Conservation (phyloP, 1,140 invertebrate species). For the Coelopa frigida region DNA sequence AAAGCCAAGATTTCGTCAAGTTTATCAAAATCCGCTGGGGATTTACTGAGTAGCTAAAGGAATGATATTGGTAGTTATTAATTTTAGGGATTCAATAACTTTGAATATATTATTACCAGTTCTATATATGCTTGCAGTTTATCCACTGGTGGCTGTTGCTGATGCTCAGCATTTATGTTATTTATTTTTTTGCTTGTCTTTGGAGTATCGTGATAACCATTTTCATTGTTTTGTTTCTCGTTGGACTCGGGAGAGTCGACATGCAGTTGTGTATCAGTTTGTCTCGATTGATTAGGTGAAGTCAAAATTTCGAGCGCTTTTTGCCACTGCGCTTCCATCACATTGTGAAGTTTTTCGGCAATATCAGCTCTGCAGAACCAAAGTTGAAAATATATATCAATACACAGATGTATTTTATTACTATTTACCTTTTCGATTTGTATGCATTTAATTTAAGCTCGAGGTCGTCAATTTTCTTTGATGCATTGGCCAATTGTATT, state of each 20-base stretch:
- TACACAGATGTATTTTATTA: not conserved
- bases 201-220: slow-evolving; percentile 22
- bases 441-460: slow-evolving; percentile 53
- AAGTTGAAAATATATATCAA: not conserved
- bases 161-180: slow-evolving; percentile 30
- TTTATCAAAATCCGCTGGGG: slow-evolving; percentile 39
- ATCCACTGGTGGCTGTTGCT: slow-evolving; percentile 29
- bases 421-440: slow-evolving; percentile 44
- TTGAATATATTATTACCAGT: slow-evolving; percentile 18
- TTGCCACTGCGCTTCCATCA: slow-evolving; percentile 74
- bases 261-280: slow-evolving; percentile 17
- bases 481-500: slow-evolving; percentile 57
- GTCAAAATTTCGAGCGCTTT: slow-evolving; percentile 67
- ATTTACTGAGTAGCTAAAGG: slow-evolving; percentile 31
- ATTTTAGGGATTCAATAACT: not conserved
- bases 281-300: slow-evolving; percentile 29
- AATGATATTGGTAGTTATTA: slow-evolving; percentile 6
- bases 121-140: slow-evolving; percentile 41
- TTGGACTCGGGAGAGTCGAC: slow-evolving; percentile 1
- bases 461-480: slow-evolving; percentile 56
- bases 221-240: slow-evolving; percentile 2
- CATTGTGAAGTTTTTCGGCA: slow-evolving; percentile 63
- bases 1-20: slow-evolving; percentile 34
- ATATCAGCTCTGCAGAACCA: slow-evolving; percentile 48
- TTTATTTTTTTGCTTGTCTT: slow-evolving; percentile 35